These are phyloP conservation scores for Tamias sibiricus DNA, from an alignment of 2,113 vertebrate species.

Conservation along the genomic window DNA sequence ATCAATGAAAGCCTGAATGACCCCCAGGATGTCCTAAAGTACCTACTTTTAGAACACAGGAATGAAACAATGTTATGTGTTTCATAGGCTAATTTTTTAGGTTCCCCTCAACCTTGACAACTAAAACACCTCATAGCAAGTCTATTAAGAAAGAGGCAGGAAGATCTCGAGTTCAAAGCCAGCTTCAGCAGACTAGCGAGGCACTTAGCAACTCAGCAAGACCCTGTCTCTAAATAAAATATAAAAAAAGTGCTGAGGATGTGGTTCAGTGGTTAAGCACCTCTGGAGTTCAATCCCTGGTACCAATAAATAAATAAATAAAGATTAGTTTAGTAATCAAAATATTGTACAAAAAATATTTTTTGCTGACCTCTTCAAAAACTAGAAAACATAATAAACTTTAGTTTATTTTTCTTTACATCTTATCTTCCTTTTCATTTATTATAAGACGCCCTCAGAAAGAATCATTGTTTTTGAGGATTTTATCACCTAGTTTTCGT, in stretches of 20 bases:
- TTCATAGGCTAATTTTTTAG: background rate
- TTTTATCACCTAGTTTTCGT: background rate
- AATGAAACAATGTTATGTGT: background rate
- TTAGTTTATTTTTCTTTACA: background rate
- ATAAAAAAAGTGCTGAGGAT: no score
- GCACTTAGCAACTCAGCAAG: no score
- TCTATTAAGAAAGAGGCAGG: background rate
- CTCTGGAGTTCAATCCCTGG: no score
- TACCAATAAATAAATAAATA: background rate
- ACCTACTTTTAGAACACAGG: background rate
- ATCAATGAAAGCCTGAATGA: background rate
- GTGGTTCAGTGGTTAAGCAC: no score
- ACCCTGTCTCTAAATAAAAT: no score
- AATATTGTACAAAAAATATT: background rate
- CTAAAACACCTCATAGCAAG: background rate
- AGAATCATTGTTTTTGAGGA: background rate
- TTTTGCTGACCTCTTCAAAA: background rate
- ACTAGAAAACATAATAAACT: background rate
- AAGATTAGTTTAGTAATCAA: background rate
- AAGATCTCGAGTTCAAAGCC: no score
- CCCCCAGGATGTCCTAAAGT: background rate
- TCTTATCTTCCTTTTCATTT: background rate
- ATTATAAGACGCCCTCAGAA: background rate
- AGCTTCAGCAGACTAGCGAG: no score
- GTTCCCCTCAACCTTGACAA: background rate